Evolutionary conservation across 1,140 invertebrate species (phyloP).

Genomic region (Orchesella cincta): DNA sequence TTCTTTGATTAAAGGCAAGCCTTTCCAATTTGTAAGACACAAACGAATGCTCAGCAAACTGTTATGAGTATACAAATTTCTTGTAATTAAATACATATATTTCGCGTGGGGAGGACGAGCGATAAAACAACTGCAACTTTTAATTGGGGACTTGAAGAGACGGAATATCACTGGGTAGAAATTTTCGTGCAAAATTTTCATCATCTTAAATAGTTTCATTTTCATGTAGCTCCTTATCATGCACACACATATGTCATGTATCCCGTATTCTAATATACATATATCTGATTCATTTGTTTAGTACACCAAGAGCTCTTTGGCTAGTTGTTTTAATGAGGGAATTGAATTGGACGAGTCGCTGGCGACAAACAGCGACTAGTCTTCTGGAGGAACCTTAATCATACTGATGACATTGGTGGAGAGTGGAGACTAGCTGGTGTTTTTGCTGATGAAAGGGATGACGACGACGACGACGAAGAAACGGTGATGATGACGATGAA

Average conservation of each 20-base stretch:
- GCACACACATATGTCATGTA: neutral
- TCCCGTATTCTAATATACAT: neutral
- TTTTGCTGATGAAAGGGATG: conserved; percentile 13
- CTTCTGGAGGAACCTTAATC: neutral
- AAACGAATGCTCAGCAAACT: no score
- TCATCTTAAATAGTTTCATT: no score
- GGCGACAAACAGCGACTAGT: neutral
- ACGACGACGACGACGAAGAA: neutral
- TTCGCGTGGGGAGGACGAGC: neutral
- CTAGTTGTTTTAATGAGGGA: neutral
- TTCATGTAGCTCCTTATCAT: no score
- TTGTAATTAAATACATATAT: no score
- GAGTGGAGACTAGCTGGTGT: neutral
- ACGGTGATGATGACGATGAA: neutral
- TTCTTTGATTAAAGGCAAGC: neutral
- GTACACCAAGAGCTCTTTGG: neutral
- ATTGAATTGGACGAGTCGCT: neutral
- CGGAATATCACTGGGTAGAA: neutral
- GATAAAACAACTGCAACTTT: neutral
- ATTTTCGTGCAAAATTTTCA: neutral
- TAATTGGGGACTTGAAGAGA: neutral
- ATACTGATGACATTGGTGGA: neutral
- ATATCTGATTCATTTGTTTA: neutral
- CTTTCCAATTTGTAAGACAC: no score
- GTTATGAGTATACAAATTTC: no score